Evolutionary conservation across 2,888 invertebrate species (phyloP), one percentile per base, ranked within the genome.

Genomic region (Linnaemya vulpina): DNA sequence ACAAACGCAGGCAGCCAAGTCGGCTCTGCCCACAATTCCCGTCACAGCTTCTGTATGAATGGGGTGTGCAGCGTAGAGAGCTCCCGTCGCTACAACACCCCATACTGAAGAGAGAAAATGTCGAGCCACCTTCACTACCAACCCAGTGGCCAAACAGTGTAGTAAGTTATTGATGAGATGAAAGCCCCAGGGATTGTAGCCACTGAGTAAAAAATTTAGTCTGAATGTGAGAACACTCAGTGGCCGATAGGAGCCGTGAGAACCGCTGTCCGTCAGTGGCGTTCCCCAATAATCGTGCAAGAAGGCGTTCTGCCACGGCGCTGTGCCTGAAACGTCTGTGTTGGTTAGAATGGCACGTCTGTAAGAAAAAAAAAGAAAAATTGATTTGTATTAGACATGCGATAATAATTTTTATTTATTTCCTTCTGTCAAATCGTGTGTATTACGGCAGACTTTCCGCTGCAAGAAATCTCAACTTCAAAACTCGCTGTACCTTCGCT

Each of bases 231-330:
- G 95, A 87, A 97, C 97, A 92, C 97, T 97, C 89, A 99, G 94
- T 70, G 99, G 99, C 46, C 99, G 94, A 93, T 98, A 99, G 77
- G 98, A 98, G 90, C 99, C 99, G 93, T 99, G 99, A 15, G 98
- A 98, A 71, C 98, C 98, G 87, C 96, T 95, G 93, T 98, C 97
- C 88, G 95, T 95, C 89, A 99, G 94, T 82, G 98, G 97, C 55
- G 98, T 99, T 68, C 99, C 99, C 99, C 99, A 99, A 93, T 98
- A 99, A 94, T 99, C 99, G 93, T 99, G 96, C 92, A 95, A 95
- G 91, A 98, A 95, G 89, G 98, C 94, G 88, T 95, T 95, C 88
- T 94, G 94, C 94, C 98, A 95, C 82, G 98, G 96, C 85, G 97
- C 96, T 89, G 95, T 95, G 86, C 97, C 96, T 89, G 96, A 94